A percentile compares a stretch with the other conserved stretches of the same genome.
These are phyloP conservation scores for Zaprionus obscuricornis DNA, from an alignment of 2,888 invertebrate species.

Conservation along the genomic window DNA sequence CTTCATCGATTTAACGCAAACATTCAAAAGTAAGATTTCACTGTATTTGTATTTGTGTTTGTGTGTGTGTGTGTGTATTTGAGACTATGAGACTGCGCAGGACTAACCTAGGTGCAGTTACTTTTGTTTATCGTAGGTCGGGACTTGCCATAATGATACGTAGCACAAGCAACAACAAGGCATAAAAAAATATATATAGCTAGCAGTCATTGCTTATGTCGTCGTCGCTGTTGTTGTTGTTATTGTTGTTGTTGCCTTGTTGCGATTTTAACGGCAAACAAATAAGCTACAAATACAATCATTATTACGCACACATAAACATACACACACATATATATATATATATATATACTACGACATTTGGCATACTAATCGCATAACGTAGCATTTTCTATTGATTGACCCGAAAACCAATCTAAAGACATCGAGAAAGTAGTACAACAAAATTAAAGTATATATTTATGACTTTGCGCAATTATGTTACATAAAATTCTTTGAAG, in stretches of 20 bases:
- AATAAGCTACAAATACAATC: slow-evolving; percentile 7
- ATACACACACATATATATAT: slow-evolving; percentile 10
- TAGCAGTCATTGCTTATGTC: slow-evolving; percentile 43
- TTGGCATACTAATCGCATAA: slow-evolving; percentile 59
- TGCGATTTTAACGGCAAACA: too few species aligned
- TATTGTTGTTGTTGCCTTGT: too few species aligned
- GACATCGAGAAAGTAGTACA: too few species aligned
- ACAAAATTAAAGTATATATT: too few species aligned
- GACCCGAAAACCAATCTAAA: slow-evolving; percentile 73
- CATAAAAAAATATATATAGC: too few species aligned
- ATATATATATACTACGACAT: neutral
- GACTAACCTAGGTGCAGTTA: slow-evolving; percentile 53
- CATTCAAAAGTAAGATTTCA: neutral
- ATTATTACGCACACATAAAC: slow-evolving; percentile 12
- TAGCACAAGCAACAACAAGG: slow-evolving; percentile 55
- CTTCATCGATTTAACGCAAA: slow-evolving; percentile 60
- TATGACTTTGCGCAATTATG: too few species aligned
- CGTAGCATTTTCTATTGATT: slow-evolving; percentile 76
- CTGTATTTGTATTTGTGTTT: neutral
- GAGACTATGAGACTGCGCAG: slow-evolving; percentile 67
- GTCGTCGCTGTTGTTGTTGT: slow-evolving; percentile 47
- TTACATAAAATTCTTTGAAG: too few species aligned
- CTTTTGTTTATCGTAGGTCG: slow-evolving; percentile 69
- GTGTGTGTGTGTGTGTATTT: slow-evolving; percentile 17
- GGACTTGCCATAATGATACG: slow-evolving; percentile 41